A percentile compares a stretch with the other conserved stretches of the same genome.
Evolutionary conservation across 2,797 vertebrate genomes (phyloP).

Genomic region (Eurystomus glaucurus): DNA sequence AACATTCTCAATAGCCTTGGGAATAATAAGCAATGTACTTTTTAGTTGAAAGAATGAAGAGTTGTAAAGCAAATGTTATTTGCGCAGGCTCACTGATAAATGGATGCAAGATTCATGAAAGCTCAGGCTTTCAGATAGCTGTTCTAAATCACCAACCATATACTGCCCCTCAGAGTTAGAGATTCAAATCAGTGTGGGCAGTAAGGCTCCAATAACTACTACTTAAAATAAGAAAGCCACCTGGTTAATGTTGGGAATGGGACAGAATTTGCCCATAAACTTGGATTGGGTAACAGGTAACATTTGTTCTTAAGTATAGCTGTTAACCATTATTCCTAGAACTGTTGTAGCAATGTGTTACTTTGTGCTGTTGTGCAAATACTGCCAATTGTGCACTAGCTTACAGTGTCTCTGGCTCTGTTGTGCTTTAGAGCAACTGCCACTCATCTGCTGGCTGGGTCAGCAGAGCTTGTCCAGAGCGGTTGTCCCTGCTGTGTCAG

Average conservation of each 20-base stretch:
- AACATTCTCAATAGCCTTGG: neutral
- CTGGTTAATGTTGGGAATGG: neutral
- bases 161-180: neutral
- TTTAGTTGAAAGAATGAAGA: neutral
- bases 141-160: neutral
- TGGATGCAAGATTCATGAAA: neutral
- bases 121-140: neutral
- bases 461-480: neutral
- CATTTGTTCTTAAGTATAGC: neutral
- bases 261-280: neutral
- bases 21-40: neutral
- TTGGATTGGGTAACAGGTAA: neutral
- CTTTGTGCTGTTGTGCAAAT: neutral
- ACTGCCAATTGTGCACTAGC: neutral
- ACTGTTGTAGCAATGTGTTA: neutral
- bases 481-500: neutral
- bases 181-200: neutral
- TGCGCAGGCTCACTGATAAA: neutral
- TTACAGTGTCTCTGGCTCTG: neutral
- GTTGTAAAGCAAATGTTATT: neutral
- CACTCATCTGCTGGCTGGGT: neutral
- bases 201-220: neutral
- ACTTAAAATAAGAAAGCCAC: neutral
- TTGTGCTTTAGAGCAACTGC: neutral
- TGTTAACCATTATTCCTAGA: neutral